Evolutionary conservation across 2,888 invertebrate genomes (phyloP), one percentile per base, ranked within the genome.

Genomic region (Maniola hyperantus): DNA sequence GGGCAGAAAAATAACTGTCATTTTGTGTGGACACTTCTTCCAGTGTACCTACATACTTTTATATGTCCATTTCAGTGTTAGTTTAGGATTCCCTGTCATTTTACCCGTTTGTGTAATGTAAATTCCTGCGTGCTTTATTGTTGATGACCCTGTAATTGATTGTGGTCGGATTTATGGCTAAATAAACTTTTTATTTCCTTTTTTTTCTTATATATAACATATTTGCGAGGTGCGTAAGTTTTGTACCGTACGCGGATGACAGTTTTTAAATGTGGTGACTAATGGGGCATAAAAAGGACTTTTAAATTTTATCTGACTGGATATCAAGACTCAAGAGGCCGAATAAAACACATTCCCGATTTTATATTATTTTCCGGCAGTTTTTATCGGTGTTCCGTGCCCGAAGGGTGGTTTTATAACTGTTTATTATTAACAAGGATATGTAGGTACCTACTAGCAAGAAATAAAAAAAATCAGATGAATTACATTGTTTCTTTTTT

Each of bases 41-140:
- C n/a, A n/a, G n/a, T n/a, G n/a, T n/a, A n/a, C n/a, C n/a, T n/a
- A n/a, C n/a, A n/a, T n/a, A n/a, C n/a, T n/a, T n/a, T n/a, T n/a
- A n/a, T n/a, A 26, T 26, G 26, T 26, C 26, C 26, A 26, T 26
- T 26, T 26, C 26, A 26, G 26, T 26, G 82, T 86, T 86, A 83
- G 84, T 84, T 84, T 83, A 83, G 84, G 84, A 84, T 82, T 82
- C 83, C 80, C 79, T 84, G 85, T 88, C 86, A 82, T 80, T 61
- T 67, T 83, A 77, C 74, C 73, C 73, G 79, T 82, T 80, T 83
- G 81, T 83, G 81, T 85, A 85, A 87, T 83, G 84, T 85, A 85
- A 83, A 88, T 86, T 83, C 83, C 80, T 78, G 76, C 81, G 78
- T 85, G 84, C 82, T 85, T 88, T 89, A 88, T 88, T 85, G 87